These are phyloP conservation scores for Mus caroli DNA, from an alignment of 2,797 vertebrate species.

Conservation along the genomic window DNA sequence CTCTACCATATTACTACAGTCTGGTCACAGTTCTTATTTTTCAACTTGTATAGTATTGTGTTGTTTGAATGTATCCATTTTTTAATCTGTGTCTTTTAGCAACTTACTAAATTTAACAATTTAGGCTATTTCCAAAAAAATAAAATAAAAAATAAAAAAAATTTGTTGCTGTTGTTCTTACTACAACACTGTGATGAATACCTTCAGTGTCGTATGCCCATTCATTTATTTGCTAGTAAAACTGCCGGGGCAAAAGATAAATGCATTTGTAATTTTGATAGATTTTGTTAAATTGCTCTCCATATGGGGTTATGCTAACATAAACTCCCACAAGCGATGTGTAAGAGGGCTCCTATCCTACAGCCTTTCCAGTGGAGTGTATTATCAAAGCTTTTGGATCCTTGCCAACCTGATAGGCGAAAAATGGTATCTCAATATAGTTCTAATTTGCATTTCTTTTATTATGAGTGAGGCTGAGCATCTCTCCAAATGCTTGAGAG, in stretches of 20 bases:
- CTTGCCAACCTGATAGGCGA: slow-evolving; percentile 77
- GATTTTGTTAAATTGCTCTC: slow-evolving; percentile 81
- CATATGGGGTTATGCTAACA: slow-evolving; percentile 82
- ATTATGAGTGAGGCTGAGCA: slow-evolving; percentile 64
- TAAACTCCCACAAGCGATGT: slow-evolving; percentile 68
- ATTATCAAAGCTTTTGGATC: slow-evolving; percentile 73
- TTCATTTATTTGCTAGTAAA: slow-evolving; percentile 75
- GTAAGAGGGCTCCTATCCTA: slow-evolving; percentile 52
- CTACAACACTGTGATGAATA: slow-evolving; percentile 61
- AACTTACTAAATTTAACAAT: slow-evolving; percentile 59
- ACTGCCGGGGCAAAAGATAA: slow-evolving; percentile 69
- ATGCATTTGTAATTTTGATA: slow-evolving; percentile 82
- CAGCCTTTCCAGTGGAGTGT: slow-evolving; percentile 54
- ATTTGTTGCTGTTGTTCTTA: slow-evolving; percentile 17
- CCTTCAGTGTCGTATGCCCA: slow-evolving; percentile 62
- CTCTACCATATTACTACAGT: neutral
- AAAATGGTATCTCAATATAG: slow-evolving; percentile 73
- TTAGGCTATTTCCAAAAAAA: slow-evolving; percentile 42
- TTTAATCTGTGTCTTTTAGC: slow-evolving; percentile 60
- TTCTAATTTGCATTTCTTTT: slow-evolving; percentile 77
- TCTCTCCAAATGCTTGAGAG: slow-evolving; percentile 73
- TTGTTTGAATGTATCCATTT: slow-evolving; percentile 21
- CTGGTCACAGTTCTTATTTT: neutral
- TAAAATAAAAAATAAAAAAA: no score
- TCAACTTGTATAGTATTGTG: slow-evolving; percentile 41